Conservation (phyloP, 2,797 vertebrate species). For the Gallinago stenura region DNA sequence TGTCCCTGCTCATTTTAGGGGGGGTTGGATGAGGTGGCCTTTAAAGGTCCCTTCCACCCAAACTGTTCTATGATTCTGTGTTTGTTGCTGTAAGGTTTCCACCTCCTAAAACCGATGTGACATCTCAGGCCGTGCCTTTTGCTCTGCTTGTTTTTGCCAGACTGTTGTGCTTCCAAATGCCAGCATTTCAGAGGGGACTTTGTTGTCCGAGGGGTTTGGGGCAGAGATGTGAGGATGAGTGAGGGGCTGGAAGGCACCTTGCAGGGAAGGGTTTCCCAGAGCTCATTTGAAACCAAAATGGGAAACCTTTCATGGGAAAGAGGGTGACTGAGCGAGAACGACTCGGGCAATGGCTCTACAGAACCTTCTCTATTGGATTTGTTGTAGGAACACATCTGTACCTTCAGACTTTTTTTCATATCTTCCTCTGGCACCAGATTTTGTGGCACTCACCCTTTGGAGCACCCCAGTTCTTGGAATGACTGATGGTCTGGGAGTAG, state of each 20-base stretch:
- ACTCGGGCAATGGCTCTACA: neutral
- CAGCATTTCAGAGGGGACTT: no score
- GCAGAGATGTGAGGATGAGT: neutral
- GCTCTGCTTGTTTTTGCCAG: neutral
- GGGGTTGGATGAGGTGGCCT: neutral
- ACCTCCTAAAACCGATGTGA: accelerated
- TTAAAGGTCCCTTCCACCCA: neutral
- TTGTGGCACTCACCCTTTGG: no score
- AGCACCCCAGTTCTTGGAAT: neutral
- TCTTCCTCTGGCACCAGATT: no score
- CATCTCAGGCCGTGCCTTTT: accelerated
- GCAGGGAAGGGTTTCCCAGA: neutral
- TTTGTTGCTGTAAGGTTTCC: no score
- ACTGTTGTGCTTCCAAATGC: neutral
- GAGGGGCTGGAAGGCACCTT: neutral
- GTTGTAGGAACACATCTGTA: neutral
- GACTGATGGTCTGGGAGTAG: neutral
- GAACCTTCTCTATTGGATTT: no score
- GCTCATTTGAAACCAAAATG: no score
- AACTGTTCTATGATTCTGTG: neutral
- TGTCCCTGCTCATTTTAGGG: neutral
- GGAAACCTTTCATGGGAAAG: accelerated
- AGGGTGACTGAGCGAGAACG: no score
- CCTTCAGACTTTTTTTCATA: neutral
- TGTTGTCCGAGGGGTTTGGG: neutral